Evolutionary conservation across 2,797 vertebrate genomes (phyloP).

Genomic region (Momotus momota): DNA sequence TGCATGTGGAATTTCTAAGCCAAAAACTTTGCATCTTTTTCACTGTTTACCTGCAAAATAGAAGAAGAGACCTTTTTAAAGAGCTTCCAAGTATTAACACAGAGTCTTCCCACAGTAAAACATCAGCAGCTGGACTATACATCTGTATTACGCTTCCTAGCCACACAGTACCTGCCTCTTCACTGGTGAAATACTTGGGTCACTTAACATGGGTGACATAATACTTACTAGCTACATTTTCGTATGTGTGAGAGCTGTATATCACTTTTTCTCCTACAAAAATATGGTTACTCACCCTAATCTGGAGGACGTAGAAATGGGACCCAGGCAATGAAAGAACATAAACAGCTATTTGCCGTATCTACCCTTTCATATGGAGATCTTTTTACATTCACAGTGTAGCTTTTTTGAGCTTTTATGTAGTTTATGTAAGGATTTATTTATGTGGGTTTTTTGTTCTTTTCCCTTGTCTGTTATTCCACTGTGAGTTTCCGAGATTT

Average conservation of each 20-base stretch:
- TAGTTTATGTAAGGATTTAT: neutral
- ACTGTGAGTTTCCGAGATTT: neutral
- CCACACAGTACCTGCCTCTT: neutral
- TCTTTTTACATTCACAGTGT: neutral
- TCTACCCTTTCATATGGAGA: neutral
- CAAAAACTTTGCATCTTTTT: neutral
- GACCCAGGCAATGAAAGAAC: neutral
- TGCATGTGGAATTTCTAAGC: neutral
- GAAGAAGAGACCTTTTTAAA: neutral
- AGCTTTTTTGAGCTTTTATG: neutral
- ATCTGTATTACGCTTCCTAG: neutral
- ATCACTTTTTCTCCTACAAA: neutral
- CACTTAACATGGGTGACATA: neutral
- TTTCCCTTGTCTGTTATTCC: neutral
- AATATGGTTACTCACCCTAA: neutral
- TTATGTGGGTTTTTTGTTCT: neutral
- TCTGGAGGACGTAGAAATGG: neutral
- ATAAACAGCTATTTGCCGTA: neutral
- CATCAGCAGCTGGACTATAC: neutral
- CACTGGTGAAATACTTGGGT: neutral
- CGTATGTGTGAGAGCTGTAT: neutral
- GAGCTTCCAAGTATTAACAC: neutral
- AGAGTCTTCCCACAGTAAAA: neutral
- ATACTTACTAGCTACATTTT: neutral
- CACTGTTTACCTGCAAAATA: neutral